Percentiles rank a stretch among this genome's conserved stretches.
Evolutionary conservation across 2,113 vertebrate genomes (phyloP).

Genomic region (Macquaria australasica): DNA sequence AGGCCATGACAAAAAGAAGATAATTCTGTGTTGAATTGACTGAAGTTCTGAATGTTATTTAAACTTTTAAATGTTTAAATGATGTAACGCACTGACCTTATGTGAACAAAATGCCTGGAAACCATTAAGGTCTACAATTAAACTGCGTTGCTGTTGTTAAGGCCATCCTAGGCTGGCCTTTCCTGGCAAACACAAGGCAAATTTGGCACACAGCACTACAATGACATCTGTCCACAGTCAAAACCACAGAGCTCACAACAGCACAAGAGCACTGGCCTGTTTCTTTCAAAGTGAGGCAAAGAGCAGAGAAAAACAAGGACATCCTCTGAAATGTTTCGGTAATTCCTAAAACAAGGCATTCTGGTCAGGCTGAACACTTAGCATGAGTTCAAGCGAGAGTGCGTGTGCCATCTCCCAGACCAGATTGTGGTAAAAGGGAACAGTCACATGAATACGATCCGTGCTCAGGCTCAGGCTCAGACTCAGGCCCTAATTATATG

Average conservation of each 20-base stretch:
- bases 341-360: conserved; percentile 74
- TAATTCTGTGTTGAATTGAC: conserved; percentile 3
- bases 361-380: conserved; percentile 77
- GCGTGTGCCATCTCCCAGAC: conserved; percentile 74
- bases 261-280: conserved; percentile 21
- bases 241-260: conserved; percentile 32
- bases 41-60: neutral
- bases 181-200: conserved; percentile 30
- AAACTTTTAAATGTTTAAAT: neutral
- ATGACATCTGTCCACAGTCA: conserved; percentile 54
- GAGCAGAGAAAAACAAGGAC: conserved; percentile 49
- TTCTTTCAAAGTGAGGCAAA: conserved; percentile 40
- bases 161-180: neutral
- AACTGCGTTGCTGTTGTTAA: neutral
- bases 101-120: neutral
- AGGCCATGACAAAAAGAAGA: neutral
- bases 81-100: neutral
- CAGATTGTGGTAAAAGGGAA: conserved; percentile 81
- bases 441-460: conserved; percentile 83
- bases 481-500: conserved; percentile 83
- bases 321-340: conserved; percentile 67
- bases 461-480: conserved; percentile 76
- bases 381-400: conserved; percentile 75
- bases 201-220: conserved; percentile 33
- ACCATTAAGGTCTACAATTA: neutral